phyloP scores from a whole-genome alignment of 2,797 vertebrate species.

The Pseudocheirus occidentalis region DNA sequence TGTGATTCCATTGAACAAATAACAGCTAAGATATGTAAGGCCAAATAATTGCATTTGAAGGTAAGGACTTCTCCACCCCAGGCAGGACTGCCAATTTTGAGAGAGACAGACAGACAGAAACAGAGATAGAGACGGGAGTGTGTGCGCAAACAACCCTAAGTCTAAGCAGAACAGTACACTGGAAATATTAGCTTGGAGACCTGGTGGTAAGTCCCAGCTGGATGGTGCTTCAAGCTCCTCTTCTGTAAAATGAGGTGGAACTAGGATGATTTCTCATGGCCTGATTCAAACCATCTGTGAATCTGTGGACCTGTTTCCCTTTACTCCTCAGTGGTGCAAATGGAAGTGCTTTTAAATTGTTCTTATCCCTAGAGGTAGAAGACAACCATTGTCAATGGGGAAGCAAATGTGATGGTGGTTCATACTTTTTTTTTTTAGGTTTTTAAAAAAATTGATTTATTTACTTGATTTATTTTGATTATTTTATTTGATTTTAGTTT shows the following conservation, averaged over 20 bases:
- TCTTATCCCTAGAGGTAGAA: not conserved
- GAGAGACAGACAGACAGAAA: not conserved
- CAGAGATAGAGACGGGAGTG: fast-evolving
- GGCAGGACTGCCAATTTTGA: not conserved
- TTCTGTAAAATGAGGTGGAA: not conserved
- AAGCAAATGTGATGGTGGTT: not conserved
- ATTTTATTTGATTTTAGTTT: too few species aligned
- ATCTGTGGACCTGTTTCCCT: not conserved
- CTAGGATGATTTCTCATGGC: not conserved
- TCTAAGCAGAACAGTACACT: too few species aligned
- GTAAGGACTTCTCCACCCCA: not conserved
- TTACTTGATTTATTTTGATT: too few species aligned
- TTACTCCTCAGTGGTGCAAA: not conserved
- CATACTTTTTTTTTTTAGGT: too few species aligned
- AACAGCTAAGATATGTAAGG: not conserved
- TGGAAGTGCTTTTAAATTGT: not conserved
- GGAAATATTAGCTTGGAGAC: not conserved
- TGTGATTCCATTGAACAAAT: not conserved
- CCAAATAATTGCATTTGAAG: not conserved
- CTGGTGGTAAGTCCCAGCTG: not conserved
- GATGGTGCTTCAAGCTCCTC: not conserved
- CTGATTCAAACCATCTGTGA: not conserved
- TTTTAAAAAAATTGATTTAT: too few species aligned
- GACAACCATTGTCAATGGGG: not conserved
- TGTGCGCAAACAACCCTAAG: not conserved